Evolutionary conservation across 2,888 invertebrate genomes (phyloP), one percentile per base, ranked within the genome.

Genomic region (Drosophila nigritarsus): DNA sequence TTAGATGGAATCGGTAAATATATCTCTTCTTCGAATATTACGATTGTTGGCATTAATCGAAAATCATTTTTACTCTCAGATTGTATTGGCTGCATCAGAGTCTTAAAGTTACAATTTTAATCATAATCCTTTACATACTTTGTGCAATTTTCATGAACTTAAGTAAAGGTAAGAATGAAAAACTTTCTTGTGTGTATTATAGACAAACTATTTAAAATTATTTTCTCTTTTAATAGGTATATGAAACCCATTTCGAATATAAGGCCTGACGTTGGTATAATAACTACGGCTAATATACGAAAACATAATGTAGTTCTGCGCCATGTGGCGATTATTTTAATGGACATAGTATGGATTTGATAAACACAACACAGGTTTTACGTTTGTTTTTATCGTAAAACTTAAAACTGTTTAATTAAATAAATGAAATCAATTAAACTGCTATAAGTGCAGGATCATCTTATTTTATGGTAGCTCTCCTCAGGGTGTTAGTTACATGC

Each of bases 61-160:
- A 18, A 29, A 15, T 32, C 1, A 20, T 45, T 20, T 50, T 34
- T 42, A 18, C 30, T 64, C 2, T 1, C 34, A 65, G 65, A 11
- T 64, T 65, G 11, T 65, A 65, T 40, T 65, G 65, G 65, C 42
- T 51, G 50, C 65, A 65, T 64, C 64, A 63, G 34, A 9, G 15
- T 40, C 65, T 65, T 18, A 65, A 65, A 20, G 4, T 18, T 1
- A 18, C 34, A 8, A 36, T 65, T 42, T 34, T 5, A 15, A 34
- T 51, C 5, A 9, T 63, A 18, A 3, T 42, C 6, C 1, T 50
- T 6, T 29, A 42, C 13, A 15, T 51, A 45, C 9, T 65, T 27
- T 64, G 51, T 29, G 1, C 18, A 15, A 29, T 29, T 9, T 36
- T 45, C 9, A 29, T 27, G 3, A 36, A 15, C 29, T 42, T 20